Percentiles rank a stretch among this genome's conserved stretches.
Evolutionary conservation across 2,113 vertebrate genomes (phyloP).

Genomic region (Uria lomvia): DNA sequence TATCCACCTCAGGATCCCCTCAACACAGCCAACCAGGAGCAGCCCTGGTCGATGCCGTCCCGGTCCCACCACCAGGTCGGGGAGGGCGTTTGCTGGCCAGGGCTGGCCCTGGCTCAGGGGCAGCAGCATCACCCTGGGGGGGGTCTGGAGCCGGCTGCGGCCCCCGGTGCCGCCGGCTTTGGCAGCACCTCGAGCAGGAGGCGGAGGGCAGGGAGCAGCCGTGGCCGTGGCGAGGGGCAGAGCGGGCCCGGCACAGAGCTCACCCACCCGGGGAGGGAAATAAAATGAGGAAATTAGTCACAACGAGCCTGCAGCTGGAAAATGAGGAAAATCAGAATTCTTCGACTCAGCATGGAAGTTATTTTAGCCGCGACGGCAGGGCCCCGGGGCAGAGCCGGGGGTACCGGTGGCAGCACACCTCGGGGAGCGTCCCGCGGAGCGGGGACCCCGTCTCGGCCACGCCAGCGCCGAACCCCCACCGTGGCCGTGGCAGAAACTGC

Average conservation of each 20-base stretch:
- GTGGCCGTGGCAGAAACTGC: background rate
- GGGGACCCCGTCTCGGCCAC: accelerated
- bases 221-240: accelerated
- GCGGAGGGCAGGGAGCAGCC: background rate
- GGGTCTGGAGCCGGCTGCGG: background rate
- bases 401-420: background rate
- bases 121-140: background rate
- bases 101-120: background rate
- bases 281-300: slow-evolving; percentile 20
- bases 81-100: background rate
- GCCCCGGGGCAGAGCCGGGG: background rate
- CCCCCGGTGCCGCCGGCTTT: background rate
- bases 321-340: background rate
- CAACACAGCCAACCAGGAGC: accelerated
- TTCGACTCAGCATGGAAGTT: background rate
- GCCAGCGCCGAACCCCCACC: background rate
- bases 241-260: accelerated
- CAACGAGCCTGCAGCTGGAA: background rate
- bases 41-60: background rate
- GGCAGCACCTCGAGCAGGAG: background rate
- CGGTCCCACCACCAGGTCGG: accelerated
- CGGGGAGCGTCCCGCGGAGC: background rate
- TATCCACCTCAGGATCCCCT: background rate
- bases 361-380: background rate
- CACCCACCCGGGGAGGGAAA: background rate